A percentile compares a stretch with the other conserved stretches of the same genome.
phyloP scores from a whole-genome alignment of 2,113 vertebrate species.

The Papio anubis region DNA sequence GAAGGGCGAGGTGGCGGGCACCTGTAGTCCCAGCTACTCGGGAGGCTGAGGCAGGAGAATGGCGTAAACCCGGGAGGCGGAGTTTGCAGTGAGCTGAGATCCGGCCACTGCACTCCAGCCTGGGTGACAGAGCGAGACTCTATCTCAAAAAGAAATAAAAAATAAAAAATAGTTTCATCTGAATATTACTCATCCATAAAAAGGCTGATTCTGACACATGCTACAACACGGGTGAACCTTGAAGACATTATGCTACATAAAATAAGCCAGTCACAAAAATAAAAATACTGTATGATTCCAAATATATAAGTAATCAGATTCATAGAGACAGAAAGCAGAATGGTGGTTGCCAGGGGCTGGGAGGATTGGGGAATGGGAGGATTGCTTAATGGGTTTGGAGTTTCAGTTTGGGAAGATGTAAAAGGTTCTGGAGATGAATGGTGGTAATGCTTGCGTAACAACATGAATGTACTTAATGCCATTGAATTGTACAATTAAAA shows the following conservation, averaged over 20 bases:
- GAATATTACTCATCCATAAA: not conserved
- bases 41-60: too few relatives aligned
- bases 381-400: not conserved
- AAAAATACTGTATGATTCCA: not conserved
- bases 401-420: not conserved
- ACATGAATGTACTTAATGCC: not conserved
- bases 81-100: too few relatives aligned
- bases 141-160: not conserved
- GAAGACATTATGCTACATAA: not conserved
- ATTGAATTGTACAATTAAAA: not conserved
- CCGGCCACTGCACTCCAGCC: too few relatives aligned
- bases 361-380: not conserved
- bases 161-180: not conserved
- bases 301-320: not conserved
- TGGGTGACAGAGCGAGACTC: too few relatives aligned
- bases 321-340: not conserved
- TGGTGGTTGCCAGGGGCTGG: not conserved
- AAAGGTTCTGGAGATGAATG: not conserved
- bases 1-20: rapidly evolving
- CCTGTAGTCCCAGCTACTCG: too few relatives aligned
- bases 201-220: not conserved
- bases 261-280: not conserved
- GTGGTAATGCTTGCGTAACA: not conserved
- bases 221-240: not conserved
- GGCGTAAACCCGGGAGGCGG: rapidly evolving